Base-by-base conservation (phyloP, 2,797 vertebrate genomes). In the Sebastolobus altivelis region DNA sequence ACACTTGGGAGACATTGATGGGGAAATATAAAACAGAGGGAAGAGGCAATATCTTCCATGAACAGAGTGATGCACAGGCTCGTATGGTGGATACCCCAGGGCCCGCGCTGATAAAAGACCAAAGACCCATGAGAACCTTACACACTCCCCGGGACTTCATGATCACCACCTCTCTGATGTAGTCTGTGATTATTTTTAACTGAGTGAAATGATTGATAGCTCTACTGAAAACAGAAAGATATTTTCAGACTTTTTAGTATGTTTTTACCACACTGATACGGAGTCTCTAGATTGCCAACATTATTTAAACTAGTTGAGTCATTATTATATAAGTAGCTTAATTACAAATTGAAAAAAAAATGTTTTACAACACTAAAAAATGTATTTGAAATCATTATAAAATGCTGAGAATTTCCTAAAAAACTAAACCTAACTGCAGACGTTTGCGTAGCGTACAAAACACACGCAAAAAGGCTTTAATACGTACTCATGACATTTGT, bases 21-120 rank as follows among this genome's bases (percentile, higher is more conserved):
- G 70, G 80, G 72, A 85, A 77, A 88, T 70, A 91, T 84, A 85
- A 90, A 92, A 78, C 54, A 74, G 63, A 87, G 61, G 52, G 60
- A 83, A 71, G 69, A 87, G 61, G 85, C 82, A 77, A 77, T 89
- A 81, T 86, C 72, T 62, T 65, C 67, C 46, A 60, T 55, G 71
- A 86, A 40, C 59, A 67, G 70, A 80, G 65, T 75, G 74, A 88
- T 86, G 72, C 76, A 81, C 83, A 65, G 49, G 56, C 73, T 72
- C 74, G 79, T 74, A 11, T 40, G 37, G 33, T 33, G 12, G 60
- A 72, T 69, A 81, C 85, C 83, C 27, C 18, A 5, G 76, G 87
- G 82, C 31, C 65, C 10, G 12, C 2, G 25, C 74, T 88, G 86
- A 88, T 83, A 81, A 65, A 86, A 77, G 73, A 83, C 52, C 77